These are phyloP conservation scores for Cephus nigrinus DNA, from an alignment of 2,888 invertebrate genomes.

Conservation along the genomic window DNA sequence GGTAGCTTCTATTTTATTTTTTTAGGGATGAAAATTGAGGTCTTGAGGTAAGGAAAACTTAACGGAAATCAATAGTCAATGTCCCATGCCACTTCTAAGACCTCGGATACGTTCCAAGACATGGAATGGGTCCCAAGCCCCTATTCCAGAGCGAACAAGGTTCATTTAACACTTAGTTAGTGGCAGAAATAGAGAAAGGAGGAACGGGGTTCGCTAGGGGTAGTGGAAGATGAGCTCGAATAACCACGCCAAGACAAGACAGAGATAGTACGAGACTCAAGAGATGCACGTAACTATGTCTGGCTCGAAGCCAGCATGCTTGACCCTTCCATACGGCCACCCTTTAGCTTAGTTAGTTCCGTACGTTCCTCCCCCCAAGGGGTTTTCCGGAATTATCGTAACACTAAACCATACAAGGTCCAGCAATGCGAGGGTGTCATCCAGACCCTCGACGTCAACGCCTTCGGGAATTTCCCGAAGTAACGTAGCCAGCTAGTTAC, in stretches of 20 bases:
- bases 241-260: neutral
- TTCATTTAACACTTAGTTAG: conserved; percentile 36
- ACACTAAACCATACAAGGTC: conserved; percentile 44
- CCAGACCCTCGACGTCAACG: conserved; percentile 12
- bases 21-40: neutral
- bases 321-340: conserved; percentile 49
- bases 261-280: neutral
- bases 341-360: conserved; percentile 48
- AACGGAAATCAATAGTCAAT: neutral
- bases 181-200: conserved; percentile 11
- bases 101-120: neutral
- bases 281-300: conserved; percentile 13
- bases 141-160: conserved; percentile 18
- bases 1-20: neutral
- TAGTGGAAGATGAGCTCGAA: neutral
- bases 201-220: neutral
- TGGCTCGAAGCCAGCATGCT: conserved; percentile 47
- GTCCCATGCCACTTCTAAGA: neutral
- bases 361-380: conserved; percentile 34
- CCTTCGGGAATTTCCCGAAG: conserved; percentile 2
- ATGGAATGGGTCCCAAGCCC: conserved; percentile 6
- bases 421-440: conserved; percentile 25
- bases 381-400: conserved; percentile 52
- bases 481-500: neutral
- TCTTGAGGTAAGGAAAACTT: neutral